Evolutionary conservation across 2,888 invertebrate species (phyloP), one percentile per base, ranked within the genome.

Genomic region (Ochlodes sylvanus): DNA sequence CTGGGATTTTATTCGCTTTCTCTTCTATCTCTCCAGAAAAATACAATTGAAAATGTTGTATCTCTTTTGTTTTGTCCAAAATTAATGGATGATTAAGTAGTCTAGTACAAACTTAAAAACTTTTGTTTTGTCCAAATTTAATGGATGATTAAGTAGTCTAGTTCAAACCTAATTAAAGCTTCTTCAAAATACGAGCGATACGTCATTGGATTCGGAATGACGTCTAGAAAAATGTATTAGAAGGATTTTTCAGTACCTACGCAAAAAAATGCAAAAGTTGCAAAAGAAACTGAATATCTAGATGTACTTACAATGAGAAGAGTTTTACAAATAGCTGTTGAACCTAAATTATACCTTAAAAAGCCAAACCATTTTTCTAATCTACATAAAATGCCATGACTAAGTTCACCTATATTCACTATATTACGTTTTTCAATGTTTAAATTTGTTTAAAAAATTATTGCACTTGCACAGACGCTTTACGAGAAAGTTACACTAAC

Each of bases 1-100:
- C 77, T 72, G 72, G 64, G 70, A 69, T 72, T 74, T 77, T 75
- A 73, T 76, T 71, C 58, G 70, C 71, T 70, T 70, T 68, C 70
- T 61, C 60, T 38, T 67, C 38, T 67, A 67, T 61, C 44, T 67
- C 60, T n/a, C 17, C 60, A 44, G 54, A 67, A 67, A 66, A 67
- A 61, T 60, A 67, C 60, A 67, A 67, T 67, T 67, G 60, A 58
- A 61, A 34, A 44, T 52, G 17, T 38, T 52, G 50, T 54, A 60
- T 66, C 52, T 52, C 17, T 58, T 52, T 66, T 60, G 44, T 60
- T 60, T 57, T 60, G 58, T 58, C 42, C 21, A 58, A 58, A n/a
- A 27, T 19, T 57, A 41, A 41, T 57, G 19, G 21, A 9, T 17
- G 47, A 47, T 10, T 38, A 38, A n/a, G n/a, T n/a, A n/a, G n/a